Evolutionary conservation across 2,888 invertebrate genomes (phyloP).

Genomic region (Acanthoscelides obtectus): DNA sequence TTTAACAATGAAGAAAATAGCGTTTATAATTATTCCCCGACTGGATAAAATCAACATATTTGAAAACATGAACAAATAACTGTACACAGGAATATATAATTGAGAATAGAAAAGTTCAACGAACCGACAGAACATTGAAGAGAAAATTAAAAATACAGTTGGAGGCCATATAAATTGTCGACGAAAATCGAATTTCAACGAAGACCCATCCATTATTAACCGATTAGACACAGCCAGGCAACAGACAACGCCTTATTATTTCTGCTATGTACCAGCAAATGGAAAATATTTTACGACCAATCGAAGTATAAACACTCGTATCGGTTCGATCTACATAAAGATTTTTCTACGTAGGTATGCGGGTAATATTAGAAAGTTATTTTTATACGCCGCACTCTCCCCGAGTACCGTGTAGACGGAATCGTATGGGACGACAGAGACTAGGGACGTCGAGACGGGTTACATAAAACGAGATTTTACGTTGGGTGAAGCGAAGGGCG

Average conservation of each 20-base stretch:
- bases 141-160: not conserved
- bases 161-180: not conserved
- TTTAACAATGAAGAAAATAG: not conserved
- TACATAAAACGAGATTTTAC: not conserved
- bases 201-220: not conserved
- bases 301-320: not conserved
- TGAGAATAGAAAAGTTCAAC: not conserved
- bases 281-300: not conserved
- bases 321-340: not conserved
- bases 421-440: not conserved
- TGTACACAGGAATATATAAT: not conserved
- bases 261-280: too few relatives aligned
- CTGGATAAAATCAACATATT: not conserved
- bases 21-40: not conserved
- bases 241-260: not conserved
- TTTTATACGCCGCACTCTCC: slow-evolving; percentile 11
- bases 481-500: not conserved
- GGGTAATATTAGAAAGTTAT: slow-evolving; percentile 24
- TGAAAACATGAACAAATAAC: not conserved
- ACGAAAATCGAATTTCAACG: not conserved
- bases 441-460: not conserved
- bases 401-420: not conserved
- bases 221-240: not conserved
- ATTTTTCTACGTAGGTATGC: not conserved
- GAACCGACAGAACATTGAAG: not conserved